Base-by-base conservation (phyloP, 2,113 vertebrate genomes). In the Pungitius pungitius region DNA sequence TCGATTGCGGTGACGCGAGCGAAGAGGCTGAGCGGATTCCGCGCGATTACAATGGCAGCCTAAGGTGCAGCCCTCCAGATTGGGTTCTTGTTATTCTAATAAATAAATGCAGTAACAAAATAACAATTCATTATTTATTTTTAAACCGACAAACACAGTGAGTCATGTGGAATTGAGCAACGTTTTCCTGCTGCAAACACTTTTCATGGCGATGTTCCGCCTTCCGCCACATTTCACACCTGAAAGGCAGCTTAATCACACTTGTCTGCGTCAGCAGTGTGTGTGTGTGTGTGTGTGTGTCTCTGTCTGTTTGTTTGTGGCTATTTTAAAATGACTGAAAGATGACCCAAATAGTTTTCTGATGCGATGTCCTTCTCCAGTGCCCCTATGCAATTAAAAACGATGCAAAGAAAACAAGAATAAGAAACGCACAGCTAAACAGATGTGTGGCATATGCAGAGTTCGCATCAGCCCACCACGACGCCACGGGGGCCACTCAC, bases 181-280 rank as follows among this genome's bases (percentile, higher is more conserved):
- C 13, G 30, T 55, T 71, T 47, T 37, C 57, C 43, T 17, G 33
- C 65, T 80, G 52, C 52, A 39, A 61, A 70, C 61, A 30, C 13
- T 43, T 18, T 24, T 73, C 35, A 0, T 35, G 27, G 45, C 76
- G 14, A 85, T 85, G 88, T 82, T 84, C 88, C 86, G 55, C 30
- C 75, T 56, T 27, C 15, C 80, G 69, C 59, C 67, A 84, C 75
- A 83, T 83, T 80, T 86, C 81, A 86, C 88, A 91, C 79, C 63
- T 54, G 42, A 61, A 20, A 1, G 60, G 55, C 51, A 10, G 47
- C 51, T 37, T 17, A 26, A 33, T 58, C 42, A 42, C 17, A 8
- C 5, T 35, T 35, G 33, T 35, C 33, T 35, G 6, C 6, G 33
- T 35, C 4, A 3, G 30, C 30, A 30, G 39, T 6, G 37, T 33